Percentiles rank a stretch among this genome's conserved stretches.
Evolutionary conservation across 2,113 vertebrate genomes (phyloP).

Genomic region (Callaeas wilsoni): DNA sequence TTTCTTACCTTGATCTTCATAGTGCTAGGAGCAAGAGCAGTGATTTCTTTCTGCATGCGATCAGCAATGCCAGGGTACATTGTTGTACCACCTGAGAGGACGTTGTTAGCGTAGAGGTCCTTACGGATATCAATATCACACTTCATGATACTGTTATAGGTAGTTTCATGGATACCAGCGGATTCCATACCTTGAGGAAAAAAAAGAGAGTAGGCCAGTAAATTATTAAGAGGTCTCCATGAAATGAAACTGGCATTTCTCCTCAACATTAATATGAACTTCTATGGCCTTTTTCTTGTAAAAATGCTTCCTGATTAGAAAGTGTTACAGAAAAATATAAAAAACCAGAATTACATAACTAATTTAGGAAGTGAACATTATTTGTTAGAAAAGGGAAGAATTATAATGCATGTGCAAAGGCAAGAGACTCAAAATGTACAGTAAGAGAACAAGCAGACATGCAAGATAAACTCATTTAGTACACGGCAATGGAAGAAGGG

Average conservation of each 20-base stretch:
- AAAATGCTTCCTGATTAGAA: background rate
- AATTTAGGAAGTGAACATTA: background rate
- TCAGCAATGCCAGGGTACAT: conserved; percentile 95
- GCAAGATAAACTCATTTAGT: background rate
- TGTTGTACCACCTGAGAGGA: conserved; percentile 88
- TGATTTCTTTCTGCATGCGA: conserved; percentile 95
- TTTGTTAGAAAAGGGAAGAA: background rate
- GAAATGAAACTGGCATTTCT: background rate
- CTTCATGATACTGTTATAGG: conserved; percentile 97
- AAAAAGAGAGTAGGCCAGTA: background rate
- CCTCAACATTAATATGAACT: background rate
- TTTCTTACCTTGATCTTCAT: conserved; percentile 91
- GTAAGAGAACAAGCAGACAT: background rate
- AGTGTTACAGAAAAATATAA: background rate
- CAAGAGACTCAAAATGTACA: background rate
- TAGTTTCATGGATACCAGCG: conserved; percentile 92
- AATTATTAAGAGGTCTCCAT: background rate
- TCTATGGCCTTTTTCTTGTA: background rate
- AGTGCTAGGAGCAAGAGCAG: conserved; percentile 89
- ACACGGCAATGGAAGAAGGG: background rate
- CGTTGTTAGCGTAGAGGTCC: conserved; percentile 94
- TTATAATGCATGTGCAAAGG: background rate
- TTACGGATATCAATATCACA: conserved; percentile 94
- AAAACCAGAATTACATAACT: background rate
- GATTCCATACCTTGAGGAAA: conserved; percentile 86